Evolutionary conservation across 2,797 vertebrate species (phyloP).

Genomic region (Podargus strigoides): DNA sequence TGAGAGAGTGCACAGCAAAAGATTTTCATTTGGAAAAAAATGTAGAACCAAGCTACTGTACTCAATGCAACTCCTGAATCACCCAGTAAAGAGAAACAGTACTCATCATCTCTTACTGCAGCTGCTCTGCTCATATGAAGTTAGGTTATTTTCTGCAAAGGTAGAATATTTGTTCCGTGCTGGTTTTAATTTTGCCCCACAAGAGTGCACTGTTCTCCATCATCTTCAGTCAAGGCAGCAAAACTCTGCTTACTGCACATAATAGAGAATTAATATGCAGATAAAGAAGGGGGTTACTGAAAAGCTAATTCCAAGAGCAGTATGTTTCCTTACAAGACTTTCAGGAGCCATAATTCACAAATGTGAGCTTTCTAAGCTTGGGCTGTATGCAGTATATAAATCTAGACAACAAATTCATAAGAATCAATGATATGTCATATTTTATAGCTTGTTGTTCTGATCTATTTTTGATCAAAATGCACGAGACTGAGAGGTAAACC

Average conservation of each 20-base stretch:
- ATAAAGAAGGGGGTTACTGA: neutral
- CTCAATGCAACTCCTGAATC: neutral
- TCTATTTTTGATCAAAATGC: neutral
- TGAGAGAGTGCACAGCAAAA: neutral
- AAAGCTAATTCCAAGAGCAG: neutral
- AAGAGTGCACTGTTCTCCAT: conserved; percentile 57
- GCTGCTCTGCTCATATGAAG: neutral
- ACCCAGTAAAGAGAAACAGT: neutral
- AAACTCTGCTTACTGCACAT: neutral
- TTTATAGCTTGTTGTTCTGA: neutral
- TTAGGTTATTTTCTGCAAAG: neutral
- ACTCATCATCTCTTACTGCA: neutral
- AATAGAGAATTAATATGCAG: neutral
- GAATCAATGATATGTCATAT: neutral
- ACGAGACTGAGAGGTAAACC: neutral
- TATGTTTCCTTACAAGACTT: neutral
- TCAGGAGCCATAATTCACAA: neutral
- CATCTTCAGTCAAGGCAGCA: neutral
- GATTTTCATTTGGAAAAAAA: neutral
- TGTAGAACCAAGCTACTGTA: neutral
- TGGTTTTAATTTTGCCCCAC: conserved; percentile 43
- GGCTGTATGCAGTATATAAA: neutral
- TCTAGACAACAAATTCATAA: neutral
- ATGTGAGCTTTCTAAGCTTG: neutral
- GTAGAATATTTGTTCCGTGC: neutral